A percentile compares a stretch with the other conserved stretches of the same genome.
These are phyloP conservation scores for Ellobium chinense DNA, from an alignment of 2,888 invertebrate species.

Conservation along the genomic window DNA sequence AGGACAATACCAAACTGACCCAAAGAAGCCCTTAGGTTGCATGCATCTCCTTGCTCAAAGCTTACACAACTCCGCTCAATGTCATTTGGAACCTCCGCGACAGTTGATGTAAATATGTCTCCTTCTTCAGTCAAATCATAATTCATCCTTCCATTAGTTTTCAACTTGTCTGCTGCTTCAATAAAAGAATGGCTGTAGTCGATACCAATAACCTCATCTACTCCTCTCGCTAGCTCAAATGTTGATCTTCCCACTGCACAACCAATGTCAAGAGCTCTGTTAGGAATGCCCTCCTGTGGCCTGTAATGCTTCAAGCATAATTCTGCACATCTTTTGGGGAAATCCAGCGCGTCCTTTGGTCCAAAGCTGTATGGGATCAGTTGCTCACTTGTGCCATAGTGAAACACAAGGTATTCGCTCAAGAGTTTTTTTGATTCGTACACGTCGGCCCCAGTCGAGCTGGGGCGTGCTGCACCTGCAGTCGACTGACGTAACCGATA, in stretches of 20 bases:
- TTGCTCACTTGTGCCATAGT: conserved; percentile 71
- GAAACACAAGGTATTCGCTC: conserved; percentile 75
- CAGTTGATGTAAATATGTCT: conserved; percentile 65
- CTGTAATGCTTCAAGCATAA: conserved; percentile 71
- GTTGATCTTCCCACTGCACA: conserved; percentile 78
- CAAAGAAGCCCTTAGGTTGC: conserved; percentile 69
- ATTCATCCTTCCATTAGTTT: conserved; percentile 60
- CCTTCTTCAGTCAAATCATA: conserved; percentile 75
- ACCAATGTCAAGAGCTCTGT: conserved; percentile 77
- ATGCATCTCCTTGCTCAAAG: conserved; percentile 77
- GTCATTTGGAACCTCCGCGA: conserved; percentile 62
- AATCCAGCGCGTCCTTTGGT: conserved; percentile 71
- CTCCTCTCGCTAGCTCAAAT: conserved; percentile 73
- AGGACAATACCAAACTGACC: conserved; percentile 76
- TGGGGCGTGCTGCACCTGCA: neutral
- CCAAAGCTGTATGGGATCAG: conserved; percentile 69
- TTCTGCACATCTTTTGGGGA: conserved; percentile 75
- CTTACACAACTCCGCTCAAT: conserved; percentile 63
- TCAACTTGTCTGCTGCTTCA: conserved; percentile 71
- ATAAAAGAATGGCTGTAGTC: conserved; percentile 77
- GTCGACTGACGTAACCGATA: conserved; percentile 50
- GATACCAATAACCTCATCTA: conserved; percentile 75
- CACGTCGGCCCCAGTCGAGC: neutral
- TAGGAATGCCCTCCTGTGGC: conserved; percentile 56
- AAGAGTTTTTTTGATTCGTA: conserved; percentile 73